Conservation (phyloP, 2,888 invertebrate genomes). For the Pogonocherus hispidulus region DNA sequence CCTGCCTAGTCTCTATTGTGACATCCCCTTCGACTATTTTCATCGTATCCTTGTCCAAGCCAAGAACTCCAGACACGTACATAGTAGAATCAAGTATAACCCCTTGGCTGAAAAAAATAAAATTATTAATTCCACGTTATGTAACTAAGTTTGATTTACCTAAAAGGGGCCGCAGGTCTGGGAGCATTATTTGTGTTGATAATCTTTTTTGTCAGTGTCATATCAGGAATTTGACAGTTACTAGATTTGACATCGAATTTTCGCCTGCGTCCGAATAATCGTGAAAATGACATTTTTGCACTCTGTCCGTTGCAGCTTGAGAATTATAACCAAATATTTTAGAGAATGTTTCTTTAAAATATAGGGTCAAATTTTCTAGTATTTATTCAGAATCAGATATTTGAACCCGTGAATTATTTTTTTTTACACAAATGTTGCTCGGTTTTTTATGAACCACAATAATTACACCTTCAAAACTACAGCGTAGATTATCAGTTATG, state of each 20-base stretch:
- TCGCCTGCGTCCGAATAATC: neutral
- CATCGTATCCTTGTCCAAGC: slow-evolving; percentile 78
- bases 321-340: neutral
- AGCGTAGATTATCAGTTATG: too few relatives aligned
- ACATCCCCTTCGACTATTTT: slow-evolving; percentile 84
- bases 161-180: slow-evolving; percentile 86
- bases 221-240: slow-evolving; percentile 28
- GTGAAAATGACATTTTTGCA: slow-evolving; percentile 9
- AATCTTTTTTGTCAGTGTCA: slow-evolving; percentile 68
- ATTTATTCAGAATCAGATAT: too few relatives aligned
- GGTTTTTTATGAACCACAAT: too few relatives aligned
- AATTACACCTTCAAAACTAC: too few relatives aligned
- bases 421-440: too few relatives aligned
- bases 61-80: slow-evolving; percentile 90
- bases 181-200: slow-evolving; percentile 79
- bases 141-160: slow-evolving; percentile 68
- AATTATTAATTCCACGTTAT: neutral
- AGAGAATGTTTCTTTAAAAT: too few relatives aligned
- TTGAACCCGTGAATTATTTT: too few relatives aligned
- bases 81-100: slow-evolving; percentile 85
- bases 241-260: neutral
- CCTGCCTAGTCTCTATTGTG: slow-evolving; percentile 80
- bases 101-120: slow-evolving; percentile 80
- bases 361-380: too few relatives aligned
- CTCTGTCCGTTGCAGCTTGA: neutral